Percentiles rank a stretch among this genome's conserved stretches.
Conservation (phyloP, 2,888 invertebrate species). For the Amiota mariae region DNA sequence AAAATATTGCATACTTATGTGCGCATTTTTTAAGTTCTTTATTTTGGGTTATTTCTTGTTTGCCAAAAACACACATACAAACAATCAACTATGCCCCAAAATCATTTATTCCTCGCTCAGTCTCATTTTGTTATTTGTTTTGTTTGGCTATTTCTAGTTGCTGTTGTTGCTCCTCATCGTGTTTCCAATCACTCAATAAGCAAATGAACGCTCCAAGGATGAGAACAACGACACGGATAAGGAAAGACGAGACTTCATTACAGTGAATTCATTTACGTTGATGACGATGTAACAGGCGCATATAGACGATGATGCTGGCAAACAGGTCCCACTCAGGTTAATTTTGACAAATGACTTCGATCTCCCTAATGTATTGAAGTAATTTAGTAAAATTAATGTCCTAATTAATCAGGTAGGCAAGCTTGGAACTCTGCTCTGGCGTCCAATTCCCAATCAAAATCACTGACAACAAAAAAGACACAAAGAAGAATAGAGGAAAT, state of each 20-base stretch:
- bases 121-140: neutral
- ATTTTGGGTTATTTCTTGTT: neutral
- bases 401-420: conserved; percentile 66
- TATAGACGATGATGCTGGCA: neutral
- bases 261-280: conserved; percentile 60
- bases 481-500: too few relatives aligned
- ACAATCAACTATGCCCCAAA: conserved; percentile 20
- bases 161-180: conserved; percentile 10
- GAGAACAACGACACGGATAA: neutral
- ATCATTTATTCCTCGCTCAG: conserved; percentile 15
- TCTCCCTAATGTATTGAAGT: conserved; percentile 71
- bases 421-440: neutral
- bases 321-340: conserved; percentile 60
- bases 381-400: conserved; percentile 72
- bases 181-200: conserved; percentile 25
- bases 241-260: conserved; percentile 35
- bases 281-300: neutral
- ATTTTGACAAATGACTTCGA: conserved; percentile 73
- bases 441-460: conserved; percentile 12
- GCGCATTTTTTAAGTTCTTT: conserved; percentile 14
- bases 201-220: too few relatives aligned
- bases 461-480: too few relatives aligned
- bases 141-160: neutral
- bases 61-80: conserved; percentile 1
- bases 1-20: conserved; percentile 26